phyloP scores from a whole-genome alignment of 2,888 invertebrate species.

The Nomada flava region DNA sequence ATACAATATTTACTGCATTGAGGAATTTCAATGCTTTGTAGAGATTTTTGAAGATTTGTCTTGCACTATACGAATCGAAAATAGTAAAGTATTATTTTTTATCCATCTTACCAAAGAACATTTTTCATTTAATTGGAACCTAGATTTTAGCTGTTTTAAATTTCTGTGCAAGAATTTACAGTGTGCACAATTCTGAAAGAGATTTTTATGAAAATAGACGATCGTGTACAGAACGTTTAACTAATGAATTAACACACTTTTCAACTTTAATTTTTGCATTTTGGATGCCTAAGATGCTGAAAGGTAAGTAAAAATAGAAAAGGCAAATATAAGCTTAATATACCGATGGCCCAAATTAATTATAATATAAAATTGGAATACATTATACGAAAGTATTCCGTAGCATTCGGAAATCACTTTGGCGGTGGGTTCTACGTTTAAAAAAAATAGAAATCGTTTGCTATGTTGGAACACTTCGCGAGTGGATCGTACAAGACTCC shows the following conservation, averaged over 20 bases:
- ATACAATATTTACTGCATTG: conserved; percentile 12
- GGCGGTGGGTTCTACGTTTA: too few species aligned
- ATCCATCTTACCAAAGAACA: conserved; percentile 3
- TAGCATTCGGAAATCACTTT: too few species aligned
- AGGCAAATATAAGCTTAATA: not conserved
- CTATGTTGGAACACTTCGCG: too few species aligned
- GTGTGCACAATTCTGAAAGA: not conserved
- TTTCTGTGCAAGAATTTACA: conserved; percentile 9
- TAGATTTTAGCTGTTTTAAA: not conserved
- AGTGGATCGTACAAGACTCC: too few species aligned
- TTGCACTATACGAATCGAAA: conserved; percentile 2
- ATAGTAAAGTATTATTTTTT: conserved; percentile 29
- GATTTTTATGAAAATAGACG: conserved; percentile 5
- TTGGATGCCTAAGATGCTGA: not conserved
- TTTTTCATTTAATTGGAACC: conserved; percentile 3
- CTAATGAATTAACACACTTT: conserved; percentile 5
- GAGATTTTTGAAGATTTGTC: not conserved
- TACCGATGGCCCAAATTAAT: conserved; percentile 4
- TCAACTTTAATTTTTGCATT: not conserved
- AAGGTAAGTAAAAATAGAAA: conserved; percentile 13
- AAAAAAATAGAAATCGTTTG: too few species aligned
- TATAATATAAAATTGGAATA: conserved; percentile 7
- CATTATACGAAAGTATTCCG: not conserved
- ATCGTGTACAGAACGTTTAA: conserved; percentile 7
- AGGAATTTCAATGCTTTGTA: conserved; percentile 2